Conservation (phyloP, 1,140 invertebrate genomes). For the Aethina tumida region DNA sequence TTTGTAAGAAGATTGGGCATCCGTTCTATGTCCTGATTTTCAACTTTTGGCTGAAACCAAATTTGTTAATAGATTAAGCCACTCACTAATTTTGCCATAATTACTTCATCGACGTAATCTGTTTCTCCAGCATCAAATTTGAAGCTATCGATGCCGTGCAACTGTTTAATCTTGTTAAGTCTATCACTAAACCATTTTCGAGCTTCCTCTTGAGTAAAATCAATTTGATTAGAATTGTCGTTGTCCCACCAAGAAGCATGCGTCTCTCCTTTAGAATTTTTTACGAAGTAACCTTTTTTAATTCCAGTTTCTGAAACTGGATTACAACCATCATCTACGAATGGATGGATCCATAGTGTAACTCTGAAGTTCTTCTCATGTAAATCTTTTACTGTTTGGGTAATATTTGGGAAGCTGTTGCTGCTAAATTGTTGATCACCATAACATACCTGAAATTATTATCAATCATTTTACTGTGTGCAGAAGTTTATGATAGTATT, state of each 20-base stretch:
- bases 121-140: constrained; percentile 90
- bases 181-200: constrained; percentile 62
- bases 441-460: constrained; percentile 48
- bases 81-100: neutral
- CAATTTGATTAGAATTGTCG: constrained; percentile 50
- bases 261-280: constrained; percentile 44
- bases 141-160: constrained; percentile 69
- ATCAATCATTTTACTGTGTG: neutral
- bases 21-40: constrained; percentile 10
- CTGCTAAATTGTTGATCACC: constrained; percentile 66
- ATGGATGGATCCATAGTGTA: constrained; percentile 84
- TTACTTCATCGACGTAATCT: constrained; percentile 36
- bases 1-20: constrained; percentile 52
- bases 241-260: constrained; percentile 79
- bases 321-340: constrained; percentile 67
- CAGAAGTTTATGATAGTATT: neutral
- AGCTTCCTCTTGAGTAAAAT: constrained; percentile 68
- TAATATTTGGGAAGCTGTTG: constrained; percentile 64
- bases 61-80: neutral
- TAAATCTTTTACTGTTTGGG: constrained; percentile 43
- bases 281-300: constrained; percentile 46
- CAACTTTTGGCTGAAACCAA: constrained; percentile 11
- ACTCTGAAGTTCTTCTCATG: constrained; percentile 57
- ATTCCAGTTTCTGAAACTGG: constrained; percentile 47
- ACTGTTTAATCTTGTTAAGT: constrained; percentile 47